These are phyloP conservation scores for Polypterus senegalus DNA, from an alignment of 2,113 vertebrate species.

Conservation along the genomic window DNA sequence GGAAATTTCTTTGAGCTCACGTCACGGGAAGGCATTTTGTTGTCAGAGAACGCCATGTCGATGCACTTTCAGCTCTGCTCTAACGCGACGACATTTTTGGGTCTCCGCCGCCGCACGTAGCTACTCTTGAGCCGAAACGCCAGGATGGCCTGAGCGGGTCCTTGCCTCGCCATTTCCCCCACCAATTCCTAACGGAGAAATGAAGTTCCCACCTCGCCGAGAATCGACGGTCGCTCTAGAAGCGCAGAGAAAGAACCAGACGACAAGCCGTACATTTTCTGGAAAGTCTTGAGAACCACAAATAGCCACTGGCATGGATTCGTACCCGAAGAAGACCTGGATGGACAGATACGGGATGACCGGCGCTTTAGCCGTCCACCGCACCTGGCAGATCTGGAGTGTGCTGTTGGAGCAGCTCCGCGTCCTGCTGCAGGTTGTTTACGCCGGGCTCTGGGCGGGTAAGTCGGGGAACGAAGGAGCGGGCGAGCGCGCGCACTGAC, in stretches of 20 bases:
- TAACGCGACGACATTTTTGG: background rate
- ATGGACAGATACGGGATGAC: constrained; percentile 42
- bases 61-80: background rate
- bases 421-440: constrained; percentile 51
- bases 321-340: constrained; percentile 3
- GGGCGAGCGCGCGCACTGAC: no score
- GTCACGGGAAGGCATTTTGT: no score
- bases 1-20: no score
- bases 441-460: constrained; percentile 51
- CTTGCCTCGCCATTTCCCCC: no score
- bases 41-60: background rate
- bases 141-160: no score
- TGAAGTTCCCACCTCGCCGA: no score
- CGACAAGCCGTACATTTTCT: constrained; percentile 37
- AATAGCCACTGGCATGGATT: constrained; percentile 27
- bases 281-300: constrained; percentile 2
- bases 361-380: constrained; percentile 44
- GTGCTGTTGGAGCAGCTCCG: constrained; percentile 53
- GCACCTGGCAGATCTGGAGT: constrained; percentile 48
- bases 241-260: constrained; percentile 27
- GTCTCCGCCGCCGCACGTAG: background rate
- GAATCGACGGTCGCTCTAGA: no score
- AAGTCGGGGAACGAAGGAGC: background rate
- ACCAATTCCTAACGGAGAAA: no score
- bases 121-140: no score